These are phyloP conservation scores for Xiphophorus maculatus DNA, from an alignment of 2,113 vertebrate genomes.

Conservation along the genomic window DNA sequence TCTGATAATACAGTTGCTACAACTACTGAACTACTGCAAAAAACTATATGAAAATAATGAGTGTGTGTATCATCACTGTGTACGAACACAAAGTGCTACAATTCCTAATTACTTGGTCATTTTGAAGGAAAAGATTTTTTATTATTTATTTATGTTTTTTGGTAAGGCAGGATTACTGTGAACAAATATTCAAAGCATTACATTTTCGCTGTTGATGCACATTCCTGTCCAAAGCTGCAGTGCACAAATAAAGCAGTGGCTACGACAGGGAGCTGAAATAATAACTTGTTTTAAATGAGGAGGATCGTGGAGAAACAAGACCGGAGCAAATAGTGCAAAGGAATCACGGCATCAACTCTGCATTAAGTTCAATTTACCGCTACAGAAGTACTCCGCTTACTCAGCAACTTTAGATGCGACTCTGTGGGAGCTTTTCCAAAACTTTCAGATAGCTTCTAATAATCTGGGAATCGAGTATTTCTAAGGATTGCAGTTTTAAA, in stretches of 20 bases:
- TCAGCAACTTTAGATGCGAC: neutral
- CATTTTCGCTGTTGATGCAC: neutral
- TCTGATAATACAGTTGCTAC: too few species aligned
- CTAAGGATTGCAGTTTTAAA: neutral
- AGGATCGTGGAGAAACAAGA: neutral
- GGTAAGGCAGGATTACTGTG: neutral
- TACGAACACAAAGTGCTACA: neutral
- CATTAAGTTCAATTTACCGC: neutral
- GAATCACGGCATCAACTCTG: neutral
- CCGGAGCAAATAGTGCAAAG: neutral
- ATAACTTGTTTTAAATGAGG: neutral
- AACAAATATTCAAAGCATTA: neutral
- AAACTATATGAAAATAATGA: too few species aligned
- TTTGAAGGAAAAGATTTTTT: neutral
- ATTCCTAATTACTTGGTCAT: neutral
- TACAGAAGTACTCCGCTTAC: neutral
- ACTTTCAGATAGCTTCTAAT: conserved; percentile 3
- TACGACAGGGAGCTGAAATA: conserved; percentile 4
- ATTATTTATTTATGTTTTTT: neutral
- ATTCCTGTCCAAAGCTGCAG: neutral
- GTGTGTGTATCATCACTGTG: neutral
- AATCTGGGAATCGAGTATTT: neutral
- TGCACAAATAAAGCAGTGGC: conserved; percentile 4
- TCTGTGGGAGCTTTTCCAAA: conserved; percentile 1
- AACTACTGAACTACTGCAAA: too few species aligned